phyloP scores from a whole-genome alignment of 2,888 invertebrate genomes.

The Atrina japonica region DNA sequence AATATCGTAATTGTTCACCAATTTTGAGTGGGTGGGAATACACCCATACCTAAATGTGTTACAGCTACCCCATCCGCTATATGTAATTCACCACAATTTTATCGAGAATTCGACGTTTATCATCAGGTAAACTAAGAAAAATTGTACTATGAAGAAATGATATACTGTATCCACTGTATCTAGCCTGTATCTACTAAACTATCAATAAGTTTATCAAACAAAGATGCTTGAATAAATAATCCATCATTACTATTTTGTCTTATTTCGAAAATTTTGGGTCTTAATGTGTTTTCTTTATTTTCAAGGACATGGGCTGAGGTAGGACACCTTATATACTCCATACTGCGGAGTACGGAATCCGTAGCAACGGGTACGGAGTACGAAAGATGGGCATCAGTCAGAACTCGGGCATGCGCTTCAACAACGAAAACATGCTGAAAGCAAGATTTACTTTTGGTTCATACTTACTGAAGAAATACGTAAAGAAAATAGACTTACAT shows the following conservation, averaged over 20 bases:
- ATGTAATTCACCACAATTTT: constrained; percentile 8
- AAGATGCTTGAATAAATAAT: constrained; percentile 13
- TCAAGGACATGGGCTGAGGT: too few relatives aligned
- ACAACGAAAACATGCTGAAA: too few relatives aligned
- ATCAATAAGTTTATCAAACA: constrained; percentile 4
- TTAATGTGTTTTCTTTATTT: too few relatives aligned
- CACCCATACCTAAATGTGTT: background rate
- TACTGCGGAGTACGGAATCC: too few relatives aligned
- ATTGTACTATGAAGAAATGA: constrained; percentile 20
- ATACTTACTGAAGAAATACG: too few relatives aligned
- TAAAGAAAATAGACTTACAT: too few relatives aligned
- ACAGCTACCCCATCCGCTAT: constrained; percentile 21
- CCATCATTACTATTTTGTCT: constrained; percentile 14
- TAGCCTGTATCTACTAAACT: constrained; percentile 32
- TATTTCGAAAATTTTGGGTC: too few relatives aligned
- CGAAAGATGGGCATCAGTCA: too few relatives aligned
- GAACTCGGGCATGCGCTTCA: too few relatives aligned
- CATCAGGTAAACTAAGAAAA: background rate
- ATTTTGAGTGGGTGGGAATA: background rate
- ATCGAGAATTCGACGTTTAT: background rate
- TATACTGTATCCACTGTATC: constrained; percentile 16
- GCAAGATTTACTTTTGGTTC: too few relatives aligned
- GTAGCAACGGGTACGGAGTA: too few relatives aligned
- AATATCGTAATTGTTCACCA: background rate
- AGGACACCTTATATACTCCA: too few relatives aligned